Conservation (phyloP, 2,113 vertebrate genomes). For the Vulpes ferrilata region DNA sequence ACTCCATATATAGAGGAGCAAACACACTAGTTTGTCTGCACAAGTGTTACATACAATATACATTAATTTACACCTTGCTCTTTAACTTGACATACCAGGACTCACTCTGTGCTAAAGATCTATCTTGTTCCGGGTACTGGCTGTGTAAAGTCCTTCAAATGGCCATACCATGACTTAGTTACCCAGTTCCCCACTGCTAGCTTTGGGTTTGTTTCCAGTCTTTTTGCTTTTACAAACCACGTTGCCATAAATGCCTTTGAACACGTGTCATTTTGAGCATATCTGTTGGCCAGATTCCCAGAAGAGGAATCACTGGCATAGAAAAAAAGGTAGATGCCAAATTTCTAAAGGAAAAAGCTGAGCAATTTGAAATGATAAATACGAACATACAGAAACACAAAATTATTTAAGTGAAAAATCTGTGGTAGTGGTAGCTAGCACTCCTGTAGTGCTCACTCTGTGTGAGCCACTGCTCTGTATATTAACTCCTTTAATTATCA, state of each 20-base stretch:
- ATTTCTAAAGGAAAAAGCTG: not conserved
- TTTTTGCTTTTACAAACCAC: not conserved
- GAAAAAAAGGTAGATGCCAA: not conserved
- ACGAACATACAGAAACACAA: not conserved
- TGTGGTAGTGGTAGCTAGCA: not conserved
- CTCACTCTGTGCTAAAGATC: not conserved
- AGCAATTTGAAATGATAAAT: not conserved
- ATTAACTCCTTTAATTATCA: not conserved
- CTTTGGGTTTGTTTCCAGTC: not conserved
- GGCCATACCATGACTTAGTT: fast-evolving
- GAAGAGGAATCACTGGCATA: not conserved
- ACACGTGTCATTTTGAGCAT: not conserved
- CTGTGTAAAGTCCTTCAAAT: not conserved
- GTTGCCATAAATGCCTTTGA: not conserved
- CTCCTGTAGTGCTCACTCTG: not conserved
- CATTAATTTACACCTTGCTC: not conserved
- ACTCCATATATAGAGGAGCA: not conserved
- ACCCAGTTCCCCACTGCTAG: not conserved
- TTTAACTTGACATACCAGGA: not conserved
- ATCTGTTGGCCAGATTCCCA: not conserved
- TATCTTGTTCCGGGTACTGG: not conserved
- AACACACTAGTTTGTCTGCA: not conserved
- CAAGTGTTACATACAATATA: not conserved
- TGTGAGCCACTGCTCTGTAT: not conserved
- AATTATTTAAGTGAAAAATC: not conserved